These are phyloP conservation scores for Syngnathus acus DNA, from an alignment of 2,797 vertebrate genomes.

Conservation along the genomic window DNA sequence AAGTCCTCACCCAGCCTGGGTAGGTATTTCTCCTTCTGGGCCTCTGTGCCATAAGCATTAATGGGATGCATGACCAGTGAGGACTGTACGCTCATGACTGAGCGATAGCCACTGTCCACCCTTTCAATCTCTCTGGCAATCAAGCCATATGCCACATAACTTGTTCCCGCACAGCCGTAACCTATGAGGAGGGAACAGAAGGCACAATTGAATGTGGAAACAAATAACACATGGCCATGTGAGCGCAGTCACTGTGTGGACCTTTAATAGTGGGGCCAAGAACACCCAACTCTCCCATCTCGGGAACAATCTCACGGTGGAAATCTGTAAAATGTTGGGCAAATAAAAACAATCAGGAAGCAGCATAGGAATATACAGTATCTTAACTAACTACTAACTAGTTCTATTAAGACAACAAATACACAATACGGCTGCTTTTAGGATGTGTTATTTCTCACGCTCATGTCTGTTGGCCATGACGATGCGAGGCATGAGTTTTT, in stretches of 20 bases:
- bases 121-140: slow-evolving; percentile 83
- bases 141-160: slow-evolving; percentile 85
- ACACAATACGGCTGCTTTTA: slow-evolving; percentile 27
- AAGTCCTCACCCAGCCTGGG: slow-evolving; percentile 72
- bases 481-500: slow-evolving; percentile 86
- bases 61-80: slow-evolving; percentile 91
- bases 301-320: slow-evolving; percentile 78
- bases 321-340: slow-evolving; percentile 65
- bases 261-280: slow-evolving; percentile 87
- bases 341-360: slow-evolving; percentile 4
- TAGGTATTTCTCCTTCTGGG: slow-evolving; percentile 82
- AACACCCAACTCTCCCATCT: slow-evolving; percentile 83
- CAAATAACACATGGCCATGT: background rate
- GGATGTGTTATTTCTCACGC: slow-evolving; percentile 56
- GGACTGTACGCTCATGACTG: slow-evolving; percentile 88
- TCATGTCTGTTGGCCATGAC: slow-evolving; percentile 85
- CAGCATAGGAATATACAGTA: no score
- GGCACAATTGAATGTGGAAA: background rate
- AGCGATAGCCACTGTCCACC: slow-evolving; percentile 90
- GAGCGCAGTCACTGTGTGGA: slow-evolving; percentile 20
- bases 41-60: slow-evolving; percentile 79
- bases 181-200: slow-evolving; percentile 50
- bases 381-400: no score
- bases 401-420: background rate
- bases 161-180: slow-evolving; percentile 85